These are phyloP conservation scores for Sceloporus undulatus DNA, from an alignment of 2,113 vertebrate genomes.

Conservation along the genomic window DNA sequence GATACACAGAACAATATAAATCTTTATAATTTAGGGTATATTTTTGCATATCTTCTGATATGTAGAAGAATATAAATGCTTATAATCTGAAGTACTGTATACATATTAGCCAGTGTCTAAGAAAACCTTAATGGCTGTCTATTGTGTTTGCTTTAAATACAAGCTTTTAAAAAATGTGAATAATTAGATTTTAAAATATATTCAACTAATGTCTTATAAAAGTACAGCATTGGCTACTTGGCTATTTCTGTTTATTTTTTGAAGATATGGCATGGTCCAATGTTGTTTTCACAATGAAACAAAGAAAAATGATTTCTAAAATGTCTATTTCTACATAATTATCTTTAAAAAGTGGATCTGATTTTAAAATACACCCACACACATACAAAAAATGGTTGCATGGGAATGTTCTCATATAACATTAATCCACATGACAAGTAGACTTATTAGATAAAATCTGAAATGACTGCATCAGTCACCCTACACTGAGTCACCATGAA, in stretches of 20 bases:
- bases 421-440: background rate
- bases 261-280: background rate
- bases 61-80: too few relatives aligned
- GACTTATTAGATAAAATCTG: background rate
- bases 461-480: background rate
- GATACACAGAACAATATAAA: background rate
- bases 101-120: background rate
- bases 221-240: background rate
- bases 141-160: background rate
- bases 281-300: background rate
- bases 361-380: background rate
- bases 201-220: background rate
- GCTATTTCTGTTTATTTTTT: background rate
- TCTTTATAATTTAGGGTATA: background rate
- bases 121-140: background rate
- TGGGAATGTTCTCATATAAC: background rate
- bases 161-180: background rate
- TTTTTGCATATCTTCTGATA: too few relatives aligned
- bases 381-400: background rate
- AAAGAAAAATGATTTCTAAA: conserved; percentile 2
- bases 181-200: background rate
- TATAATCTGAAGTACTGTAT: background rate
- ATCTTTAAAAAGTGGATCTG: too few relatives aligned
- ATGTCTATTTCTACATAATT: background rate
- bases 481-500: background rate